A percentile compares a stretch with the other conserved stretches of the same genome.
Evolutionary conservation across 2,888 invertebrate genomes (phyloP).

Genomic region (Metallyticus violacea): DNA sequence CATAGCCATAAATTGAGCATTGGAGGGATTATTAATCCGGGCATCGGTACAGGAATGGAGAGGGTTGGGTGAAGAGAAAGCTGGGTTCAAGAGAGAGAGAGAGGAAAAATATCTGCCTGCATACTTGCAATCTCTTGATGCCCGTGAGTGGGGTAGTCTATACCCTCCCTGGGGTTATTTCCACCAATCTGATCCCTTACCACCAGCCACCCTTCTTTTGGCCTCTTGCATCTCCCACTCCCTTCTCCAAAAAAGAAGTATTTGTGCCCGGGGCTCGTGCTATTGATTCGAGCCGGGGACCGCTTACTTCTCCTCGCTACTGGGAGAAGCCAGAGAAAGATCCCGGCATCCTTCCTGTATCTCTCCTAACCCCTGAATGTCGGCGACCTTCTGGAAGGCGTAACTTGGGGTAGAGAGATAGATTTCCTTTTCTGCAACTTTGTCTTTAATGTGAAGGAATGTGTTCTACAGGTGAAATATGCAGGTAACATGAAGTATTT

Average conservation of each 20-base stretch:
- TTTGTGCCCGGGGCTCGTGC: conserved; percentile 7
- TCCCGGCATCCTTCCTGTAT: neutral
- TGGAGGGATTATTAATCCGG: neutral
- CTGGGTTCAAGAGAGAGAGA: too few species aligned
- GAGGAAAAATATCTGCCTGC: neutral
- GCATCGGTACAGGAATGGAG: neutral
- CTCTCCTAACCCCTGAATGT: neutral
- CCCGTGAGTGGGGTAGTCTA: neutral
- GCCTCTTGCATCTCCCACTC: neutral
- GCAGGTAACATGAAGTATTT: too few species aligned
- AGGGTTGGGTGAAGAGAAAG: neutral
- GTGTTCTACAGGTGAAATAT: too few species aligned
- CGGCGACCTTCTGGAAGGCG: neutral
- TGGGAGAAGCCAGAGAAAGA: too few species aligned
- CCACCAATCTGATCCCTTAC: conserved; percentile 11
- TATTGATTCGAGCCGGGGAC: conserved; percentile 1
- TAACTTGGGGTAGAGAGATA: too few species aligned
- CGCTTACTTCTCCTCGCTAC: neutral
- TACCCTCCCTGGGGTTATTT: neutral
- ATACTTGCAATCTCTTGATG: conserved; percentile 1
- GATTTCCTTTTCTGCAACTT: too few species aligned
- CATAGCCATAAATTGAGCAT: neutral
- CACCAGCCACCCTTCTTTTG: neutral
- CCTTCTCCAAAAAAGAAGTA: conserved; percentile 2
- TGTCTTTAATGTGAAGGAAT: too few species aligned